Conservation (phyloP, 2,888 invertebrate genomes). For the Coecobrya sp. region DNA sequence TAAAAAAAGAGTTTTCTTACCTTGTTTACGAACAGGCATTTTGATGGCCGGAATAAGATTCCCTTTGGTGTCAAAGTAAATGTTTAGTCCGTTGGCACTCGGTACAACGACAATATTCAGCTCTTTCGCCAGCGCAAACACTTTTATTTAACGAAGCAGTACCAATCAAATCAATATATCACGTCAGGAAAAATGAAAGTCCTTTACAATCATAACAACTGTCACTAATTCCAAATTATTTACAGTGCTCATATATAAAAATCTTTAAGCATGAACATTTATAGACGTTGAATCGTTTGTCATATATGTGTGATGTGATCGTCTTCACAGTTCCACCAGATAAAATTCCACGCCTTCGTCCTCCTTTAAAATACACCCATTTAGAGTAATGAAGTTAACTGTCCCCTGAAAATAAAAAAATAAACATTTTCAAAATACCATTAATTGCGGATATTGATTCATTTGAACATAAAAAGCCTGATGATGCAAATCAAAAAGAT, state of each 20-base stretch:
- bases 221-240: conserved; percentile 11
- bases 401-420: too few relatives aligned
- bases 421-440: too few relatives aligned
- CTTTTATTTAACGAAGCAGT: background rate
- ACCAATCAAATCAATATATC: conserved; percentile 5
- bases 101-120: background rate
- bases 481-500: too few relatives aligned
- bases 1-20: too few relatives aligned
- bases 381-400: too few relatives aligned
- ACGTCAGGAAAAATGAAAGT: conserved; percentile 28
- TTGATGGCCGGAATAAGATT: conserved; percentile 80
- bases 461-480: too few relatives aligned
- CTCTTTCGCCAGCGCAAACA: background rate
- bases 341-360: too few relatives aligned
- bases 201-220: conserved; percentile 17
- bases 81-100: conserved; percentile 58
- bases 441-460: too few relatives aligned
- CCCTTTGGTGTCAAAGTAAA: conserved; percentile 10
- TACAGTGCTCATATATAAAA: background rate
- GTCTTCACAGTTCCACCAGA: background rate
- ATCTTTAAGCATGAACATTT: background rate
- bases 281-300: background rate
- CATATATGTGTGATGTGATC: too few relatives aligned
- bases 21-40: conserved; percentile 94
- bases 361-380: background rate